Evolutionary conservation across 2,113 vertebrate species (phyloP).

Genomic region (Psilopsiagon aymara): DNA sequence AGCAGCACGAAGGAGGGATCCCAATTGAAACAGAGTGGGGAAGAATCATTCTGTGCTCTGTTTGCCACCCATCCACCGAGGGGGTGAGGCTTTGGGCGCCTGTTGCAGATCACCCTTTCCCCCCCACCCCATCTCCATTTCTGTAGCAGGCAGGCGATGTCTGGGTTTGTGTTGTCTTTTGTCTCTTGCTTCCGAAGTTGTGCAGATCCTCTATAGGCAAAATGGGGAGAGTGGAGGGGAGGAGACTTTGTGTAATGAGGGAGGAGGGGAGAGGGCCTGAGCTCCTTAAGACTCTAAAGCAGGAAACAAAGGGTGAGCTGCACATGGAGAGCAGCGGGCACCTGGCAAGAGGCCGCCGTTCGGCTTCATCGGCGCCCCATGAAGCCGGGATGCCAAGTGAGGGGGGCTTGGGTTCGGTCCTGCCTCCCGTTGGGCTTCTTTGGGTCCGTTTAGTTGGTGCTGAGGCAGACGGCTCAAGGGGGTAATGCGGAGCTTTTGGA

Average conservation of each 20-base stretch:
- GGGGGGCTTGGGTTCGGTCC: background rate
- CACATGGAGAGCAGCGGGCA: constrained; percentile 31
- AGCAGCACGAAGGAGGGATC: background rate
- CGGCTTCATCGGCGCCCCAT: background rate
- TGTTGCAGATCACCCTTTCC: background rate
- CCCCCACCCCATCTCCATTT: background rate
- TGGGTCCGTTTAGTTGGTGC: background rate
- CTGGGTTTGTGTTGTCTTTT: background rate
- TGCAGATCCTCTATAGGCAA: background rate
- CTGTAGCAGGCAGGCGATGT: background rate
- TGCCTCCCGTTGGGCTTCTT: background rate
- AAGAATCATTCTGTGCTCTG: background rate
- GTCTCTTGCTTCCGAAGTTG: constrained; percentile 21
- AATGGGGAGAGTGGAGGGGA: constrained; percentile 23
- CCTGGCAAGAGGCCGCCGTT: constrained; percentile 2
- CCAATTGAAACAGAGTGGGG: accelerated
- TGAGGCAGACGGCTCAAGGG: background rate
- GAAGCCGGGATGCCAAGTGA: background rate
- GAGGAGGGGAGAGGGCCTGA: constrained; percentile 39
- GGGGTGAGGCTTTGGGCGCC: background rate
- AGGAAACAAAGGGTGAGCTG: constrained; percentile 61
- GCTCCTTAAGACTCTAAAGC: constrained; percentile 6
- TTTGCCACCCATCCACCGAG: accelerated
- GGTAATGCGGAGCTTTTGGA: background rate
- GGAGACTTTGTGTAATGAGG: constrained; percentile 1